These are phyloP conservation scores for Allobates femoralis DNA, from an alignment of 2,797 vertebrate species.

Conservation along the genomic window DNA sequence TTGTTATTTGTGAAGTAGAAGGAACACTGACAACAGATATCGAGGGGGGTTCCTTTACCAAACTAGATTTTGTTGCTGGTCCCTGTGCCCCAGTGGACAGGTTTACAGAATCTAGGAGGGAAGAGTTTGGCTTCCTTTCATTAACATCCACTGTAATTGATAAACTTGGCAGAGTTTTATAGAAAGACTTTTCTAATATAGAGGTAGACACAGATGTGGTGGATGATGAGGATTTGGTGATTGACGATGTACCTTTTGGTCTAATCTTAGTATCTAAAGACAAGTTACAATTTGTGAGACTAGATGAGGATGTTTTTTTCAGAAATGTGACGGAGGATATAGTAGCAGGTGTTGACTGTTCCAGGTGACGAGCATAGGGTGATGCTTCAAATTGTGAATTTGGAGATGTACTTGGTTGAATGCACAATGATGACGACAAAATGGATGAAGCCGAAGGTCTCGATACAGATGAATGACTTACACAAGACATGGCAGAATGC, in stretches of 20 bases:
- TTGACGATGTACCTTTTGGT: neutral
- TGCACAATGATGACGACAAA: neutral
- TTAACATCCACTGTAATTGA: neutral
- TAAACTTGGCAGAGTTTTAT: too few species aligned
- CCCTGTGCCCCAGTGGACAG: neutral
- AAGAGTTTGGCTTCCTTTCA: neutral
- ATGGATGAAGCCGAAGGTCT: neutral
- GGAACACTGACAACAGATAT: too few species aligned
- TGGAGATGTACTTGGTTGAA: neutral
- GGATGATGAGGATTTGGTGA: neutral
- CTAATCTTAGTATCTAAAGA: neutral
- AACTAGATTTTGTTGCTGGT: neutral
- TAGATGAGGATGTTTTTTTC: neutral
- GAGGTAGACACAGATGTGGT: neutral
- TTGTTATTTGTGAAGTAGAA: neutral
- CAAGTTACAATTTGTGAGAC: neutral
- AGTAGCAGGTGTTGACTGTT: neutral
- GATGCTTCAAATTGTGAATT: neutral
- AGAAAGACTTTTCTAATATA: neutral
- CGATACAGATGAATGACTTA: conserved; percentile 11
- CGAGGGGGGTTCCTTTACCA: too few species aligned
- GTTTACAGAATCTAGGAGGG: neutral
- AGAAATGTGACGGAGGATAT: neutral
- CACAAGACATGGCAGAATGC: too few species aligned
- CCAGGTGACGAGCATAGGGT: neutral